A percentile compares a stretch with the other conserved stretches of the same genome.
Evolutionary conservation across 2,797 vertebrate species (phyloP).

Genomic region (Orientallactaga sibirica): DNA sequence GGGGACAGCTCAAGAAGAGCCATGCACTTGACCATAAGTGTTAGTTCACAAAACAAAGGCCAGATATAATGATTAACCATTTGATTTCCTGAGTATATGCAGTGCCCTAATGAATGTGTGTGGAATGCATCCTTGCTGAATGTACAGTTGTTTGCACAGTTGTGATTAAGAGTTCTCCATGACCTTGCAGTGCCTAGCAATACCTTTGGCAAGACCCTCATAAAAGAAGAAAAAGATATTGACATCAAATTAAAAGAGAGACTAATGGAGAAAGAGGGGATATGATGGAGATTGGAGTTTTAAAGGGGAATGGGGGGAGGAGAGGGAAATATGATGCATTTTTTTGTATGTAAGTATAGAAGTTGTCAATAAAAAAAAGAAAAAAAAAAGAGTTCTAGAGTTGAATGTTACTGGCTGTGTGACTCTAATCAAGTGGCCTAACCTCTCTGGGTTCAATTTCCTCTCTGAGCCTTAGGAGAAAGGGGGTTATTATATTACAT

Average conservation of each 20-base stretch:
- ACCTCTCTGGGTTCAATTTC: background rate
- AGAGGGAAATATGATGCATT: no score
- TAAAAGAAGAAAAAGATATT: no score
- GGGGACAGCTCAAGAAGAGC: background rate
- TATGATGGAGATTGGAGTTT: no score
- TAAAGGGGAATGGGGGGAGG: no score
- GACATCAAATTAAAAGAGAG: no score
- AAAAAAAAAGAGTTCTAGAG: background rate
- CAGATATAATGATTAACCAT: background rate
- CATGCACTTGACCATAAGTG: background rate
- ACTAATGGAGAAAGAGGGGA: no score
- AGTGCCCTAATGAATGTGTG: background rate
- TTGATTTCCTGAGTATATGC: background rate
- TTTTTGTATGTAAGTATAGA: no score
- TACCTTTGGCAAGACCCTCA: no score
- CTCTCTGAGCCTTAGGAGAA: background rate
- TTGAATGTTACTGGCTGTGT: background rate
- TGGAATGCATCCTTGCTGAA: background rate
- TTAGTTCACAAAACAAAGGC: background rate
- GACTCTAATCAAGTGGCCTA: background rate
- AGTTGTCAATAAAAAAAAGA: no score
- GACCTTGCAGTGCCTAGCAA: no score
- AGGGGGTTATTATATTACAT: rapidly evolving
- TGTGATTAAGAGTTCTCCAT: background rate
- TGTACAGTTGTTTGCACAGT: background rate